Percentiles rank a stretch among this genome's conserved stretches.
Conservation (phyloP, 2,888 invertebrate species). For the Melitaea athalia region DNA sequence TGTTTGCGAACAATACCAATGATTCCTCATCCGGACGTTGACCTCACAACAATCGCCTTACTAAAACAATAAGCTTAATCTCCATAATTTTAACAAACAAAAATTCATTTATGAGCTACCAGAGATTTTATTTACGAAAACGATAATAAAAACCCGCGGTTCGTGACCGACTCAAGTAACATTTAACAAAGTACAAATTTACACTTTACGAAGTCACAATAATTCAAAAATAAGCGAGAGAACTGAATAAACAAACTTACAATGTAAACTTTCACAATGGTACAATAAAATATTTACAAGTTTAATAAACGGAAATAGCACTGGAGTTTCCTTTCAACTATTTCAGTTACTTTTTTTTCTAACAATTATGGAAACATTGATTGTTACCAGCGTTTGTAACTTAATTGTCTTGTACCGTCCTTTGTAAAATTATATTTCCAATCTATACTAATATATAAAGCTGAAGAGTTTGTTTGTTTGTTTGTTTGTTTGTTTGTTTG, state of each 20-base stretch:
- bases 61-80: conserved; percentile 13
- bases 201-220: conserved; percentile 43
- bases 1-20: neutral
- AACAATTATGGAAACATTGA: no score
- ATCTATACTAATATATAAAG: no score
- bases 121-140: conserved; percentile 19
- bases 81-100: conserved; percentile 21
- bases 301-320: conserved; percentile 34
- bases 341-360: neutral
- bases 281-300: conserved; percentile 41
- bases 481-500: no score
- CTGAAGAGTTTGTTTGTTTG: no score
- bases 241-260: conserved; percentile 47
- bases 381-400: no score
- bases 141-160: conserved; percentile 48
- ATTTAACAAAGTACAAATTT: conserved; percentile 33
- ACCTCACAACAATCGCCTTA: neutral
- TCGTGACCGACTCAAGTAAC: conserved; percentile 50
- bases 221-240: conserved; percentile 47
- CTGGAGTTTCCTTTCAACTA: neutral
- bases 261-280: conserved; percentile 45
- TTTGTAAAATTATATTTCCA: no score
- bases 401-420: no score
- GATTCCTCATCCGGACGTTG: neutral
- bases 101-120: neutral